phyloP scores from a whole-genome alignment of 2,113 vertebrate species.

The Loxodonta africana region DNA sequence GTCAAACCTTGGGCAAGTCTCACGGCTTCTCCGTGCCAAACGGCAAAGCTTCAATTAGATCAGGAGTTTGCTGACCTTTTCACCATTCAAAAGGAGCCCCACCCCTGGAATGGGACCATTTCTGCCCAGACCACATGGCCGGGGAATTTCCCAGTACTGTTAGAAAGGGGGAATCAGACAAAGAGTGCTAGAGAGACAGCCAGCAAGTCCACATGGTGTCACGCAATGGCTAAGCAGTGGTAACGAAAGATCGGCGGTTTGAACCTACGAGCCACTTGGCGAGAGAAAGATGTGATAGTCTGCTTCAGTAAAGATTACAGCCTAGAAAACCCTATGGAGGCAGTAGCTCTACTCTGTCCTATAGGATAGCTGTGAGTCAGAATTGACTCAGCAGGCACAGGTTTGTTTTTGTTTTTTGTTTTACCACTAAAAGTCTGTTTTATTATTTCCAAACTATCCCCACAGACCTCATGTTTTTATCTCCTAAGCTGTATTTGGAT shows the following conservation, averaged over 20 bases:
- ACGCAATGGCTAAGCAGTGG: no score
- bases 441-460: slow-evolving; percentile 55
- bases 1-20: neutral
- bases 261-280: no score
- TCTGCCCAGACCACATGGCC: slow-evolving; percentile 12
- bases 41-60: neutral
- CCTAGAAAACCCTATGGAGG: no score
- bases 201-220: no score
- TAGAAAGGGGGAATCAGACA: neutral
- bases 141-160: slow-evolving; percentile 63
- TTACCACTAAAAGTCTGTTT: neutral
- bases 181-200: neutral
- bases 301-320: no score
- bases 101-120: neutral
- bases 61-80: slow-evolving; percentile 14
- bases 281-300: no score
- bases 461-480: slow-evolving; percentile 5
- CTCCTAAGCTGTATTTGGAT: neutral
- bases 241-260: no score
- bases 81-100: neutral
- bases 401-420: no score
- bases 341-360: no score
- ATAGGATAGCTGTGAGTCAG: no score
- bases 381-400: no score
- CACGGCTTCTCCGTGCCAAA: neutral